Evolutionary conservation across 2,888 invertebrate genomes (phyloP).

Genomic region (Ectemnius cavifrons): DNA sequence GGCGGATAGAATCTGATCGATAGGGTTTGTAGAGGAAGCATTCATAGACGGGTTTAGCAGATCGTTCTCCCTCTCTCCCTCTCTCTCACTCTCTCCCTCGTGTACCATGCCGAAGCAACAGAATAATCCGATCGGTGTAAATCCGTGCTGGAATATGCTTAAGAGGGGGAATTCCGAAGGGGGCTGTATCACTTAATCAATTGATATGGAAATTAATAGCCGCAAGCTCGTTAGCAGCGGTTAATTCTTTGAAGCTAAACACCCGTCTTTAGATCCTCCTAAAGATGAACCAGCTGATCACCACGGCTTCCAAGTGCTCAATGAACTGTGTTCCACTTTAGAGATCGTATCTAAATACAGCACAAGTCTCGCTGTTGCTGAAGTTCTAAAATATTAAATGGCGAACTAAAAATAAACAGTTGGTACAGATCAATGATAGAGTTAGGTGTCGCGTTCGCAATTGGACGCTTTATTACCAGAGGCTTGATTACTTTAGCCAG

Average conservation of each 20-base stretch:
- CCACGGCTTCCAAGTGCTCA: too few relatives aligned
- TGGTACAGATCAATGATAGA: too few relatives aligned
- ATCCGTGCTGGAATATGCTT: slow-evolving; percentile 22
- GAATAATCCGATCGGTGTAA: slow-evolving; percentile 49
- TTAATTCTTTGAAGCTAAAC: slow-evolving; percentile 40
- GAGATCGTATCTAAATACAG: too few relatives aligned
- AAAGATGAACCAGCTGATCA: too few relatives aligned
- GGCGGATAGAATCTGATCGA: slow-evolving; percentile 30
- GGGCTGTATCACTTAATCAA: slow-evolving; percentile 36
- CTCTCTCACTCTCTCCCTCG: too few relatives aligned
- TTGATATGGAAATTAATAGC: slow-evolving; percentile 30
- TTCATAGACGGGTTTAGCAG: slow-evolving; percentile 22
- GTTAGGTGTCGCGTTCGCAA: too few relatives aligned
- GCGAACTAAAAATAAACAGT: too few relatives aligned
- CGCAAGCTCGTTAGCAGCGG: slow-evolving; percentile 12
- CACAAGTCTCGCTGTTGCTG: too few relatives aligned
- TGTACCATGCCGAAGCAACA: slow-evolving; percentile 8
- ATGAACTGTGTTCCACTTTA: too few relatives aligned
- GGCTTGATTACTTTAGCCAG: slow-evolving; percentile 18
- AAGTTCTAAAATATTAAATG: too few relatives aligned
- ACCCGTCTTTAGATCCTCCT: slow-evolving; percentile 8
- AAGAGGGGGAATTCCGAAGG: not conserved
- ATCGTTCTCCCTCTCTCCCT: not conserved
- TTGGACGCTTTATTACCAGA: slow-evolving; percentile 16
- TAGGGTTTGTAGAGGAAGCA: slow-evolving; percentile 17